Evolutionary conservation across 2,888 invertebrate genomes (phyloP).

Genomic region (Euphydryas editha): DNA sequence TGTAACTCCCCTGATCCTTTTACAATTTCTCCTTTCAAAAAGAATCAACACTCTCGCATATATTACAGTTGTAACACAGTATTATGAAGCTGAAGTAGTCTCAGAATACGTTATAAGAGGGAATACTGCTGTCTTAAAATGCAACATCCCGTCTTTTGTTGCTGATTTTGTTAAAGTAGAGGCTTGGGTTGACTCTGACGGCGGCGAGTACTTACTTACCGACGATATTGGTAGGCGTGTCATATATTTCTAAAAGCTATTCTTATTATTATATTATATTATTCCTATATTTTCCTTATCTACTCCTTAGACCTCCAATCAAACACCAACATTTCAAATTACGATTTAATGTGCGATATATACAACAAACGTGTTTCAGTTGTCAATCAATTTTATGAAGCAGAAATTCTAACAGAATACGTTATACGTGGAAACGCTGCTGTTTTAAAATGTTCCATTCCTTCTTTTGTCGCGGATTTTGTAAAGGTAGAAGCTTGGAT

Average conservation of each 20-base stretch:
- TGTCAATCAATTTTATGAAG: slow-evolving; percentile 95
- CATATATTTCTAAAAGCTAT: slow-evolving; percentile 3
- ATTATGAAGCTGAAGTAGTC: slow-evolving; percentile 94
- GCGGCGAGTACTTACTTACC: slow-evolving; percentile 87
- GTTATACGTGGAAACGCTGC: slow-evolving; percentile 95
- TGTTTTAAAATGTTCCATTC: slow-evolving; percentile 94
- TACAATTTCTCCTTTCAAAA: slow-evolving; percentile 20
- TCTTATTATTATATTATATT: too few relatives aligned
- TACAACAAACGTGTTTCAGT: slow-evolving; percentile 54
- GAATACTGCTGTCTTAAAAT: slow-evolving; percentile 93
- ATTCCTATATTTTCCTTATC: not conserved
- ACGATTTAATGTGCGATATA: not conserved
- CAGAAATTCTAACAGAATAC: slow-evolving; percentile 94
- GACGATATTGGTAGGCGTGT: slow-evolving; percentile 87
- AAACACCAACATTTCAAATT: not conserved
- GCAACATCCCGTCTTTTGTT: slow-evolving; percentile 95
- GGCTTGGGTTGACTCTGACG: slow-evolving; percentile 89
- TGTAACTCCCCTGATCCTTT: slow-evolving; percentile 32
- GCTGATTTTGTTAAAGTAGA: slow-evolving; percentile 95
- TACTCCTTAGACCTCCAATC: not conserved
- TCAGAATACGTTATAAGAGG: slow-evolving; percentile 95
- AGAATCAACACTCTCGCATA: slow-evolving; percentile 27
- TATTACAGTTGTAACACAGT: slow-evolving; percentile 92
- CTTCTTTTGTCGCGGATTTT: slow-evolving; percentile 95
- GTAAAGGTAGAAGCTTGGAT: slow-evolving; percentile 94